Conservation (phyloP, 2,113 vertebrate species). For the Xenopus tropicalis region UCB_Xtro_10.0 CM004443.2:194643001-194643500, state of each 20-base stretch:
- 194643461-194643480: conserved; percentile 35
- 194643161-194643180: conserved; percentile 25
- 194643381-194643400: conserved; percentile 44
- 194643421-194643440: conserved; percentile 45
- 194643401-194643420: conserved; percentile 43
- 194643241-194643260: conserved; percentile 45
- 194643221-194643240: conserved; percentile 44
- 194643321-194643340: conserved; percentile 34
- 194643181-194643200: conserved; percentile 18
- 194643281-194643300: conserved; percentile 36
- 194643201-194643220: conserved; percentile 43
- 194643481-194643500: conserved; percentile 21
- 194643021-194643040: not conserved
- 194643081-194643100: conserved; percentile 19
- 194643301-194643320: conserved; percentile 26
- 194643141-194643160: conserved; percentile 33
- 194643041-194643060: conserved; percentile 6
- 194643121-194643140: conserved; percentile 19
- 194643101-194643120: conserved; percentile 24
- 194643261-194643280: conserved; percentile 36
- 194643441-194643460: conserved; percentile 34
- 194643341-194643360: conserved; percentile 45
- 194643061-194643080: conserved; percentile 1
- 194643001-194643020: conserved; percentile 8
- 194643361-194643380: conserved; percentile 46